Evolutionary conservation across 2,113 vertebrate genomes (phyloP), one percentile per base, ranked within the genome.

Genomic region (Marmota monax): DNA sequence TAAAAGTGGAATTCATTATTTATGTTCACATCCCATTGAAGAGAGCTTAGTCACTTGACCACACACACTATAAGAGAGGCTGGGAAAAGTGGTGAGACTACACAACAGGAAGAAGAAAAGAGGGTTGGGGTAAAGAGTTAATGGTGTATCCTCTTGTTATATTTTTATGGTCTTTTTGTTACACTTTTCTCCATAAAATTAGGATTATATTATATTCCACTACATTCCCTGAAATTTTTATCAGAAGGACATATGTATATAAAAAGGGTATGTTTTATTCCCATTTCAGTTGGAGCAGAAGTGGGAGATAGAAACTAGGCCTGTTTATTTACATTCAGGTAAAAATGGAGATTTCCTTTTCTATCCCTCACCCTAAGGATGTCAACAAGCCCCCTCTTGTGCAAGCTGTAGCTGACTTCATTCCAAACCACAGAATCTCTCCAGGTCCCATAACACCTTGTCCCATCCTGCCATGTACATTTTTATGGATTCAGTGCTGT

Each of bases 91-190:
- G 79, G 17, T 58, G 11, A 27, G 53, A 67, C 65, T 10, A 22
- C 17, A 20, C 65, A 73, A 23, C 12, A 85, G 45, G 63, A 73
- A 90, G 34, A 56, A 89, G 22, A 56, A 13, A 88, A 48, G 18
- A 92, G 25, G 25, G 25, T 34, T 70, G 70, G 5, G 4, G 32
- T 56, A 65, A 20, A 73, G 4, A 79, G 45, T 34, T 65, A 48
- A n/a, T 34, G 32, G 37, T 9, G 45, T 84, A 18, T 77, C 18
- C 23, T 65, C 23, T 74, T 3, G 4, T 17, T 34, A 34, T n/a
- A 92, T 69, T 92, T 92, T 90, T 85, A 23, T 87, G 72, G 2
- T 87, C 20, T 25, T 82, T 85, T 80, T 73, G 69, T 7, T 86
- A 17, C 32, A 37, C 37, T 53, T 85, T 63, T 92, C 86, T 8